Evolutionary conservation across 2,888 invertebrate genomes (phyloP), one percentile per base, ranked within the genome.

Genomic region (Digitonthophagus gazella): DNA sequence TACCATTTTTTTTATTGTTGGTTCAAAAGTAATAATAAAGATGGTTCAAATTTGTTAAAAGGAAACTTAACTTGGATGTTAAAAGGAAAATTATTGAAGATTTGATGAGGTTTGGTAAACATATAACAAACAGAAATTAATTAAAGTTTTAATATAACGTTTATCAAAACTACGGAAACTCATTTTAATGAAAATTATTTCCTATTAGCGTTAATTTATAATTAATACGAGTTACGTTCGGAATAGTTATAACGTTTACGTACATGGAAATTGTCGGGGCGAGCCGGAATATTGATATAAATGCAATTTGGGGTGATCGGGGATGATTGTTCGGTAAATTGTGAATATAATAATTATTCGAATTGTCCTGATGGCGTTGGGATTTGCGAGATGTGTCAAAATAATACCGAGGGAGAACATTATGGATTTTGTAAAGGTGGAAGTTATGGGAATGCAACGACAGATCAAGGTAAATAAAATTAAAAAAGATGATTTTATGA

Each of bases 261-360:
- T 91, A 0, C 90, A 93, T 78, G 94, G 94, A 0, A 89, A 88
- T 73, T 97, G 97, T 79, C 89, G 93, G 44, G 93, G 93, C n/a
- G 86, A 90, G 11, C 94, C 95, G 0, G 90, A 93, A 70, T 96
- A 91, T 79, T 87, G 88, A 69, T 97, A 97, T 80, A 87, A 91
- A 75, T 98, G 97, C 79, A 89, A 95, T 78, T 84, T 97, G 4
- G 97, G 97, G 0, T 98, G 96, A 95, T 94, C 0, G 97, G 97
- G 0, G 87, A 89, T 0, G 95, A 95, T 81, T 98, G 98, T 80
- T 91, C 92, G 0, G 89, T 91, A 3, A 94, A 96, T 81, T 97
- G 97, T 80, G 93, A 93, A 4, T 97, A 97, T 79, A 91, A 97
- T 81, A 94, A 95, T 81, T 97, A 97, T 83, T 96, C 97, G 0